These are phyloP conservation scores for Arenaria interpres DNA, from an alignment of 2,113 vertebrate species.

Conservation along the genomic window DNA sequence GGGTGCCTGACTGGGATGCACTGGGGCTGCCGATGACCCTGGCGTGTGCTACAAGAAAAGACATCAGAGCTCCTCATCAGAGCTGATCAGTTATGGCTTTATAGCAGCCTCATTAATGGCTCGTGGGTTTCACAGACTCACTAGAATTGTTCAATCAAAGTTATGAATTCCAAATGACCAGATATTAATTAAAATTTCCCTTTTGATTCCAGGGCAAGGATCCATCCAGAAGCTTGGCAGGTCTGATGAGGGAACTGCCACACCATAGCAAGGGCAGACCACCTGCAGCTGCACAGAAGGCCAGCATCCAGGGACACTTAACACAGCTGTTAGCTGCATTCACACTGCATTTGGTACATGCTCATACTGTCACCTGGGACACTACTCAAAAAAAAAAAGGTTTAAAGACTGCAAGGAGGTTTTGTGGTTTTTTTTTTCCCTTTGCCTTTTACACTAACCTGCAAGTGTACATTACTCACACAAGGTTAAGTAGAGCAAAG, in stretches of 20 bases:
- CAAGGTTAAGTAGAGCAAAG: not conserved
- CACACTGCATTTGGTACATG: not conserved
- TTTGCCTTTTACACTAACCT: not conserved
- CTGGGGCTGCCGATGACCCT: not conserved
- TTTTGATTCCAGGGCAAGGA: constrained; percentile 23
- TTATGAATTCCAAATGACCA: constrained; percentile 37
- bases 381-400: not conserved
- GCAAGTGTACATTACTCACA: not conserved
- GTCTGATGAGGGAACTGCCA: not conserved
- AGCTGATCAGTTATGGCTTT: not conserved
- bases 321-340: not conserved
- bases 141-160: constrained; percentile 31
- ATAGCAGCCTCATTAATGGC: not conserved
- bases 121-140: not conserved
- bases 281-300: not conserved
- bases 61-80: not conserved
- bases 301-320: not conserved
- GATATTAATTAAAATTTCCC: constrained; percentile 20
- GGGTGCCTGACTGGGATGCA: not conserved
- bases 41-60: accelerated
- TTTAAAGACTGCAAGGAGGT: not conserved
- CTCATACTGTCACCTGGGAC: not conserved
- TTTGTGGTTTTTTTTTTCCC: not conserved
- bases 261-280: not conserved
- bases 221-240: not conserved